Conservation (phyloP, 2,113 vertebrate species). For the Sebastes fasciatus region DNA sequence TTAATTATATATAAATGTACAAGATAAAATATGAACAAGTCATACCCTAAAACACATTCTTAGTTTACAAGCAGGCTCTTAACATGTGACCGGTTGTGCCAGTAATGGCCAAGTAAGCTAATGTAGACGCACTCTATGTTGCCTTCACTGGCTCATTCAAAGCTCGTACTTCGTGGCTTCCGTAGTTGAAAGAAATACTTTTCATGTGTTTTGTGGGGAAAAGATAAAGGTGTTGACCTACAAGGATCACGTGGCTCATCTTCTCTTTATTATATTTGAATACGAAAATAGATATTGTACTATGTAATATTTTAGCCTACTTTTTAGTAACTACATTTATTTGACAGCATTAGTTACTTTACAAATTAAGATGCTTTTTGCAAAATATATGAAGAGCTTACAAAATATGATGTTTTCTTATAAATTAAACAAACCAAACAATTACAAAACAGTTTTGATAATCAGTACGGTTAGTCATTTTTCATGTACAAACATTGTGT, state of each 20-base stretch:
- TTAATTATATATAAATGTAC: neutral
- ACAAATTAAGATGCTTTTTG: neutral
- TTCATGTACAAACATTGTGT: neutral
- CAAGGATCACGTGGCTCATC: neutral
- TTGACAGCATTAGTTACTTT: neutral
- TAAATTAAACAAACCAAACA: too few species aligned
- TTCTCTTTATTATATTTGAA: neutral
- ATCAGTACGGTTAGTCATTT: neutral
- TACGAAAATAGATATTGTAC: neutral
- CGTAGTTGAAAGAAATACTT: neutral
- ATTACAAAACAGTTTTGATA: neutral
- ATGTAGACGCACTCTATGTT: slow-evolving; percentile 15
- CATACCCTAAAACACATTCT: neutral
- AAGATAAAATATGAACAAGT: neutral
- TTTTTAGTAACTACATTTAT: neutral
- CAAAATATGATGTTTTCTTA: neutral
- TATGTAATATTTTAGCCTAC: neutral
- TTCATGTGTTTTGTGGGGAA: neutral
- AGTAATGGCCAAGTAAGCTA: neutral
- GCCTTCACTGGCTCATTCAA: slow-evolving; percentile 22
- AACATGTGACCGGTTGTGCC: neutral
- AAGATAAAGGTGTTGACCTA: neutral
- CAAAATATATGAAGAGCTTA: neutral
- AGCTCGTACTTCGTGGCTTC: neutral
- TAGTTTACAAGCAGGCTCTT: neutral